phyloP scores from a whole-genome alignment of 2,113 vertebrate species.

The Cynopterus brachyotis region DNA sequence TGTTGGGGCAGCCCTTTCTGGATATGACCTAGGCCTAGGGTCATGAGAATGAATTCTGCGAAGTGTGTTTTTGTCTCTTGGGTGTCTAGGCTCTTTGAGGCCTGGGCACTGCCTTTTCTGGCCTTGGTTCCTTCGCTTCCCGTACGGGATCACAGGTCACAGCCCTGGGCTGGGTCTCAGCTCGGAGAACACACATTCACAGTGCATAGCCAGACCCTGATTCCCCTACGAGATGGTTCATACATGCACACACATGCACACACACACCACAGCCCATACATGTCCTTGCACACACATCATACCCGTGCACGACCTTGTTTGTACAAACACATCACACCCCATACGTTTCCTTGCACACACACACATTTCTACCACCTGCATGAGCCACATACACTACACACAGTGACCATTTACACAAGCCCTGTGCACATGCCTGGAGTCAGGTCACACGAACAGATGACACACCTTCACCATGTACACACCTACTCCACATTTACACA shows the following conservation, averaged over 20 bases:
- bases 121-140: neutral
- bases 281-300: neutral
- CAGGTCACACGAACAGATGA: neutral
- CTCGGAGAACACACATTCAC: neutral
- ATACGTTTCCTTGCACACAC: neutral
- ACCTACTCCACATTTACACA: neutral
- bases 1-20: neutral
- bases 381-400: neutral
- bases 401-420: neutral
- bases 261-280: neutral
- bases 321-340: neutral
- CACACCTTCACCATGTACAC: neutral
- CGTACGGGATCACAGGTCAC: neutral
- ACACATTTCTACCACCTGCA: neutral
- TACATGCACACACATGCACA: fast-evolving
- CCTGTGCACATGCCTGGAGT: neutral
- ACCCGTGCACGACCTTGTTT: too few relatives aligned
- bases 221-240: neutral
- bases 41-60: neutral
- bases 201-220: neutral
- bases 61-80: neutral
- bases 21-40: neutral
- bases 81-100: neutral
- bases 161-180: neutral
- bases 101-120: neutral